phyloP scores from a whole-genome alignment of 2,888 invertebrate genomes.

The Syritta pipiens region DNA sequence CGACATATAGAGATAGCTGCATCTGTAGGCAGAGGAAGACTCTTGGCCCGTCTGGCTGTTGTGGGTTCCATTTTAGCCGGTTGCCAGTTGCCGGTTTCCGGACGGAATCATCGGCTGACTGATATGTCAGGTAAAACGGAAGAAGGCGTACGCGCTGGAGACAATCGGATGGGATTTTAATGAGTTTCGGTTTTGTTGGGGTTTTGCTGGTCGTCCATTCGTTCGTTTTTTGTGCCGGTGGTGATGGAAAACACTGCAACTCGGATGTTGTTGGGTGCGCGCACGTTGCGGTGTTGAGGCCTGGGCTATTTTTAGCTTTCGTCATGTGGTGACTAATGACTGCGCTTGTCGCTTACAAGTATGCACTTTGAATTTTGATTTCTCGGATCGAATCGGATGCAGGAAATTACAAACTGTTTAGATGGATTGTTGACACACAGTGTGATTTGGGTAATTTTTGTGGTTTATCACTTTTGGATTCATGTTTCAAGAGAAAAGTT shows the following conservation, averaged over 20 bases:
- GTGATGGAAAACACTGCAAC: conserved; percentile 20
- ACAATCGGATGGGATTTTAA: conserved; percentile 68
- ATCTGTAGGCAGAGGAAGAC: conserved; percentile 50
- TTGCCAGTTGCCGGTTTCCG: no score
- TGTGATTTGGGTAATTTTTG: not conserved
- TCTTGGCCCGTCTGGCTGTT: conserved; percentile 2
- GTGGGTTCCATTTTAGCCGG: conserved; percentile 63
- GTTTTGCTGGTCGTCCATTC: conserved; percentile 3
- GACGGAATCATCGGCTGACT: conserved; percentile 65
- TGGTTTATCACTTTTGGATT: no score
- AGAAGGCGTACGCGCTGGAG: conserved; percentile 57
- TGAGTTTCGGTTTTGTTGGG: conserved; percentile 49
- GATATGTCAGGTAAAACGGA: conserved; percentile 67
- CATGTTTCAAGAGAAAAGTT: no score
- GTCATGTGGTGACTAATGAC: conserved; percentile 58
- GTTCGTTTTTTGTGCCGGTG: conserved; percentile 18
- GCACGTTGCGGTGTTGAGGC: conserved; percentile 32
- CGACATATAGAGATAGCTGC: conserved; percentile 53
- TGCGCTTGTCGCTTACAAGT: conserved; percentile 10
- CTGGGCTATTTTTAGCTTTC: conserved; percentile 50
- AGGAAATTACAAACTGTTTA: conserved; percentile 46
- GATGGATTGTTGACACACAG: conserved; percentile 24
- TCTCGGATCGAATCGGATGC: conserved; percentile 24
- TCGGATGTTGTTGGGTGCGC: conserved; percentile 46
- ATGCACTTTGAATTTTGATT: conserved; percentile 52